A percentile compares a stretch with the other conserved stretches of the same genome.
Conservation (phyloP, 2,113 vertebrate genomes). For the Origma solitaria region DNA sequence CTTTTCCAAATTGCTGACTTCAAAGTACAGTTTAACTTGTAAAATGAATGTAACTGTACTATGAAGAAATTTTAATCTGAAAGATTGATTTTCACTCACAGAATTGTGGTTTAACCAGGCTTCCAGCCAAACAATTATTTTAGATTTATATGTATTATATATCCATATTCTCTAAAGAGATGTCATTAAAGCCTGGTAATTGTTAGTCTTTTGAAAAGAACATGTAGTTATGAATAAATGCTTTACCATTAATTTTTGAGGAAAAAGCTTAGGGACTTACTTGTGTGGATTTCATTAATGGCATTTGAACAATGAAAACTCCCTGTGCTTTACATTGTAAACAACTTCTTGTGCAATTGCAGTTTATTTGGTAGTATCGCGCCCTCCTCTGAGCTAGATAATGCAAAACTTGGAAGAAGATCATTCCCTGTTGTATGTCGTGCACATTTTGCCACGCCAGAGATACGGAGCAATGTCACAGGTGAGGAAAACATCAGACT, state of each 20-base stretch:
- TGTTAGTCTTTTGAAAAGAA: background rate
- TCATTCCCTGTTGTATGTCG: background rate
- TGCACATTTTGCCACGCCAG: background rate
- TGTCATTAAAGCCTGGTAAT: background rate
- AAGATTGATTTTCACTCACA: slow-evolving; percentile 10
- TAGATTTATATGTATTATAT: background rate
- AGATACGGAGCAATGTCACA: background rate
- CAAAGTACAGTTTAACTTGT: background rate
- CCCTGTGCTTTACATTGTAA: background rate
- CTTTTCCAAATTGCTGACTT: background rate
- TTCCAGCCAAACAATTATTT: slow-evolving; percentile 15
- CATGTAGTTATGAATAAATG: background rate
- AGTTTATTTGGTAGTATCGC: background rate
- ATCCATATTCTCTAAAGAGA: background rate
- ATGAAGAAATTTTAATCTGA: background rate
- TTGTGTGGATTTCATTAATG: background rate
- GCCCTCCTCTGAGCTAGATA: background rate
- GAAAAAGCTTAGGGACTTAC: background rate
- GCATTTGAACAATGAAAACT: background rate
- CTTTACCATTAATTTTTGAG: background rate
- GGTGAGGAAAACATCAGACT: background rate
- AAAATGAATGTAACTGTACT: background rate
- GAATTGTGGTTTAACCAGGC: background rate
- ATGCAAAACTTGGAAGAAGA: background rate
- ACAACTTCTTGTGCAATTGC: background rate